Percentiles rank a stretch among this genome's conserved stretches.
phyloP scores from a whole-genome alignment of 2,888 invertebrate species.

The Diarsia rubi region DNA sequence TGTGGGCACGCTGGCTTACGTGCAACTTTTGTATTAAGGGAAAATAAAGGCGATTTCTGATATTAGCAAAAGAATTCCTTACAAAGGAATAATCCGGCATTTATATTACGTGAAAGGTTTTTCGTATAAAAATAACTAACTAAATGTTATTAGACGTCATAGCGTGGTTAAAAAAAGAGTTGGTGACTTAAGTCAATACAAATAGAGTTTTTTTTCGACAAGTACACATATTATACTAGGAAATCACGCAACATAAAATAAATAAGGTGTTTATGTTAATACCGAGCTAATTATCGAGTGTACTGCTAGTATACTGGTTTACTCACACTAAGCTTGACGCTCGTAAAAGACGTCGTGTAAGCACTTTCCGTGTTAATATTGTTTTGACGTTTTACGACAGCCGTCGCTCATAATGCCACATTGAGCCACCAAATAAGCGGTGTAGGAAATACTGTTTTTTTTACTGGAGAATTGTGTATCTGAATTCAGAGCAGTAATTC shows the following conservation, averaged over 20 bases:
- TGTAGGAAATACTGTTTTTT: background rate
- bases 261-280: constrained; percentile 49
- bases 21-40: constrained; percentile 55
- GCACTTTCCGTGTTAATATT: constrained; percentile 69
- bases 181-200: background rate
- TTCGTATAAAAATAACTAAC: background rate
- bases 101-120: constrained; percentile 26
- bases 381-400: constrained; percentile 69
- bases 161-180: background rate
- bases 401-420: constrained; percentile 55
- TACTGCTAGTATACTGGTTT: constrained; percentile 23
- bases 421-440: constrained; percentile 48
- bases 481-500: background rate
- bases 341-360: constrained; percentile 59
- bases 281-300: constrained; percentile 55
- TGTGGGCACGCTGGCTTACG: constrained; percentile 46
- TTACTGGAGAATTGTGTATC: background rate
- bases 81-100: constrained; percentile 46
- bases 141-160: constrained; percentile 13
- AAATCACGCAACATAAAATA: constrained; percentile 45
- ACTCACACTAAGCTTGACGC: constrained; percentile 36
- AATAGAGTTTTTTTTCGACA: constrained; percentile 11
- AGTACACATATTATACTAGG: background rate
- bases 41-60: constrained; percentile 53
- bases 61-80: constrained; percentile 42